Percentiles rank a stretch among this genome's conserved stretches.
Conservation (phyloP, 1,140 invertebrate genomes). For the Steinernema feltiae region DNA sequence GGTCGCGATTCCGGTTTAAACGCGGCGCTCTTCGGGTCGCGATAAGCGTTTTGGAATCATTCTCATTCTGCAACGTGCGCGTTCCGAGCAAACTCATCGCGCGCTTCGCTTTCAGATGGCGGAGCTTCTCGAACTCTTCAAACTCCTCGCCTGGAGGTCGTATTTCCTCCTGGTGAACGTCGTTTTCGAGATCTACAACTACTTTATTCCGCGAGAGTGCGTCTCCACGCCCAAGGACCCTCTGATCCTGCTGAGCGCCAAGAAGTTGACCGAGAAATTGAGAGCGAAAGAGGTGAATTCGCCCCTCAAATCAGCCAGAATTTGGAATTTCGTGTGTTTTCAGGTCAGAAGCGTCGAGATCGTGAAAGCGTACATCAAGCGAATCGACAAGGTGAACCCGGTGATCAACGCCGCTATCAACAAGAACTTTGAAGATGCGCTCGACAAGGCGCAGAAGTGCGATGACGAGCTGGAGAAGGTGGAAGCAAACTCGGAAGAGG, state of each 20-base stretch:
- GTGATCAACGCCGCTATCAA: slow-evolving; percentile 13
- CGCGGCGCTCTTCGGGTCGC: too few relatives aligned
- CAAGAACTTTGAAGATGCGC: slow-evolving; percentile 19
- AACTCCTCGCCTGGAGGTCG: neutral
- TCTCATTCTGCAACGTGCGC: too few relatives aligned
- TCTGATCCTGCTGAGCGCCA: neutral
- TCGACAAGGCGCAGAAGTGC: neutral
- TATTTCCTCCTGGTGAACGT: neutral
- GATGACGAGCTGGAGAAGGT: neutral
- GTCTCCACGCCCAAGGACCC: neutral
- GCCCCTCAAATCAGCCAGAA: neutral
- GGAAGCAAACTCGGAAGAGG: neutral
- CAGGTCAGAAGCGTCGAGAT: slow-evolving; percentile 15
- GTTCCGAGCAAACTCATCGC: too few relatives aligned
- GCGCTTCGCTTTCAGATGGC: too few relatives aligned
- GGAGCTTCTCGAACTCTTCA: neutral
- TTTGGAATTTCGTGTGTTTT: neutral
- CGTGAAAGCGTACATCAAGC: slow-evolving; percentile 15
- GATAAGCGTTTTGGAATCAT: too few relatives aligned
- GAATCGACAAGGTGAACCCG: slow-evolving; percentile 20
- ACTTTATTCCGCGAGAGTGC: neutral
- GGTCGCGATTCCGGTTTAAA: too few relatives aligned
- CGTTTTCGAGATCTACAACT: neutral
- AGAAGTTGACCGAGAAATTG: neutral
- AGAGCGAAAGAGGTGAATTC: neutral